Base-by-base conservation (phyloP, 2,888 invertebrate genomes). In the Campoplex nolae region DNA sequence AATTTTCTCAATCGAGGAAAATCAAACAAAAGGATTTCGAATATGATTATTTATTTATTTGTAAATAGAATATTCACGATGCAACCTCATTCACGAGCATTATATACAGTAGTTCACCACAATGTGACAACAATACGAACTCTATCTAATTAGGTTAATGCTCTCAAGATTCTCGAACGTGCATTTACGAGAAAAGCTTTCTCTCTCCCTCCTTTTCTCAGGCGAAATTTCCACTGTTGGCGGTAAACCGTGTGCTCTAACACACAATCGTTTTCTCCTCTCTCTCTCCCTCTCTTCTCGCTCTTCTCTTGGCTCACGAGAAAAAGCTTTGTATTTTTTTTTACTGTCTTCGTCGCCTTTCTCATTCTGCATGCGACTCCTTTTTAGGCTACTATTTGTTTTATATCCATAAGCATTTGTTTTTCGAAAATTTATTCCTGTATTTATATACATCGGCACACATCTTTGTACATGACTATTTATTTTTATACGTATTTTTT, bases 131-230 rank as follows among this genome's bases (percentile, higher is more conserved):
- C 85, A 88, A 89, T 88, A 82, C 83, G 42, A 86, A 80, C 83
- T 86, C 86, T 76, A 83, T 89, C 86, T 90, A 90, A 90, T 90
- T 90, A 88, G 89, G 87, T 89, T 89, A 89, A 90, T 88, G 89
- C 88, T 84, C 71, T 81, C 81, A 71, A 83, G 84, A 86, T 86
- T 88, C 86, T 79, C 84, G 86, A 88, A 88, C 67, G 88, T 82
- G 86, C 85, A 88, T 86, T 86, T 83, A 82, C 75, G 68, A 58
- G 67, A 70, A 70, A 78, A 71, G 56, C 71, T 56, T 35, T 65
- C 58, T 35, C 35, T 65, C 65, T 65, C 32, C 35, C 18, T 65
- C 65, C 16, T 3, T 65, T 28, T 58, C 58, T 58, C 28, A 38
- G 35, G 38, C 68, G 87, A 42, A 82, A 78, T 84, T 81, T 77